Base-by-base conservation (phyloP, 2,113 vertebrate species). In the Nipponia nippon region DNA sequence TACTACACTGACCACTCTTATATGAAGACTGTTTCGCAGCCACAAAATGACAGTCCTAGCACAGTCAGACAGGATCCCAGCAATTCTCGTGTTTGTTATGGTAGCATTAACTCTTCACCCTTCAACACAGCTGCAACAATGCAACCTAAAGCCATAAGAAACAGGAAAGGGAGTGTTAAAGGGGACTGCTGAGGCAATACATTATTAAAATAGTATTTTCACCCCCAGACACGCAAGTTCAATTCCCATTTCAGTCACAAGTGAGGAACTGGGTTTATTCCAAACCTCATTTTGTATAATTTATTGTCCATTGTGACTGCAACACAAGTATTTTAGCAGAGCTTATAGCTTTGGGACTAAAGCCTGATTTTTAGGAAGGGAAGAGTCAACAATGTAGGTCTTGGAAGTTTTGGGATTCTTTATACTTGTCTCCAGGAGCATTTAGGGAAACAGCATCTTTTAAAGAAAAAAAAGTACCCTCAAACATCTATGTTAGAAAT, bases 141-240 rank as follows among this genome's bases (percentile, higher is more conserved):
- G 17, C 66, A 89, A 76, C 40, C 66, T 42, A 66, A 29, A 89
- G 53, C 84, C 42, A 3, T 58, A 77, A 87, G 58, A 91, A 95
- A 84, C 73, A 94, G 89, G 69, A 91, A 94, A 65, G 49, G 40
- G 62, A 94, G 49, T 50, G 78, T 77, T 85, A 91, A 95, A 87
- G 29, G 67, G 77, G 32, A 71, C 55, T 79, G 56, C 6, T 87
- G 89, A 96, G 66, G 87, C 52, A 91, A 89, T 65, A 76, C 40
- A 72, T 91, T 92, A 95, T 95, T 85, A 92, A 96, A 94, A 89
- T 52, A 76, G 62, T 62, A 62, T 93, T 91, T 93, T 83, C n/a
- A 76, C 25, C 75, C 67, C 78, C 14, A 49, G 70, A 90, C 84
- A 77, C 53, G 71, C 0, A 0, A 87, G 78, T 87, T 89, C 66